These are phyloP conservation scores for Dendrocopos noguchii DNA, from an alignment of 2,113 vertebrate genomes.

Conservation along the genomic window DNA sequence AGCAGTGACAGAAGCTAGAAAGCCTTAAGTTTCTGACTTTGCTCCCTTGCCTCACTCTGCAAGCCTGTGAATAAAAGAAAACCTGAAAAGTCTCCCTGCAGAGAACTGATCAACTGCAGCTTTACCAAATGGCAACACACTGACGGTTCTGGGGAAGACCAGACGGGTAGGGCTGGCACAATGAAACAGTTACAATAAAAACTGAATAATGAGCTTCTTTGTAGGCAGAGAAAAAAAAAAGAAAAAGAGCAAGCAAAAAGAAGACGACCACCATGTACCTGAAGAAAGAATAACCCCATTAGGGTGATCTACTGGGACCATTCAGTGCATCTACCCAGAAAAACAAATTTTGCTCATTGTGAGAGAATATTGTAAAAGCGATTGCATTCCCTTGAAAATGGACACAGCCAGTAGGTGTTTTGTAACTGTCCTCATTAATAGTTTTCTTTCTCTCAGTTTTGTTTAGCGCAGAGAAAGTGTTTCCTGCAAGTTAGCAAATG, in stretches of 20 bases:
- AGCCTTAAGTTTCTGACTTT: slow-evolving; percentile 3
- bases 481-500: background rate
- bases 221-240: background rate
- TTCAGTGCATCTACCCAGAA: background rate
- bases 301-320: background rate
- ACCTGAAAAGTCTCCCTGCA: background rate
- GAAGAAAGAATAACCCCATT: background rate
- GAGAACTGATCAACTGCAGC: background rate
- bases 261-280: background rate
- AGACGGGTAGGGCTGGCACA: background rate
- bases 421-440: background rate
- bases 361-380: background rate
- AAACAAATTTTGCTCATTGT: background rate
- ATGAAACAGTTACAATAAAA: background rate
- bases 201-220: background rate
- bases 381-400: background rate
- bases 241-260: background rate
- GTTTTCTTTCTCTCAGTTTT: background rate
- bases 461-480: background rate
- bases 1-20: background rate
- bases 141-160: background rate
- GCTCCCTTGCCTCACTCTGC: background rate
- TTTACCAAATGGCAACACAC: background rate
- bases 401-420: background rate
- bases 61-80: slow-evolving; percentile 11